These are phyloP conservation scores for Hirudo medicinalis DNA, from an alignment of 1,140 invertebrate genomes.

Conservation along the genomic window DNA sequence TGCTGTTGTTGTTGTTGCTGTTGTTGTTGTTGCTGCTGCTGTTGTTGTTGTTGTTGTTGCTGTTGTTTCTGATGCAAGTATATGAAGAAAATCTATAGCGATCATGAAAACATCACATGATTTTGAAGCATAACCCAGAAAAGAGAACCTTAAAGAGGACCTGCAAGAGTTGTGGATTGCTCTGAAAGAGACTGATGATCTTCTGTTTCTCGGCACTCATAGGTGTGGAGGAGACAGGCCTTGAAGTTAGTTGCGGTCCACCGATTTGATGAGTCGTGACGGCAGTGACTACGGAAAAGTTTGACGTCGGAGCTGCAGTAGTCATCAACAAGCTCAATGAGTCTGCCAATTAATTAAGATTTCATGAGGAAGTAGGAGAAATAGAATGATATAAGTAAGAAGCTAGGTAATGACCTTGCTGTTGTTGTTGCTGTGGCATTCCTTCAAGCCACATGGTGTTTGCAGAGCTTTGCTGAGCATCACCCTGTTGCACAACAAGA, in stretches of 20 bases:
- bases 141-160: conserved; percentile 41
- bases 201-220: conserved; percentile 23
- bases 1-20: conserved; percentile 41
- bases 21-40: conserved; percentile 32
- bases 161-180: conserved; percentile 29
- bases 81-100: no score
- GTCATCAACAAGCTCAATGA: conserved; percentile 24
- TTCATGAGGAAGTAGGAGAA: neutral
- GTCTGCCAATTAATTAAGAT: conserved; percentile 26
- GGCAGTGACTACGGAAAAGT: no score
- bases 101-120: conserved; percentile 29
- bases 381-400: conserved; percentile 24
- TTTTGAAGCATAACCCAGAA: conserved; percentile 26
- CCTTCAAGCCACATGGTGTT: conserved; percentile 28
- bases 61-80: conserved; percentile 37
- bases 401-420: conserved; percentile 43
- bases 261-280: no score
- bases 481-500: conserved; percentile 24
- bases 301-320: conserved; percentile 29
- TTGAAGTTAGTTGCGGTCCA: conserved; percentile 24
- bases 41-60: conserved; percentile 42
- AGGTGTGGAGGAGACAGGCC: conserved; percentile 24
- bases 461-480: conserved; percentile 42
- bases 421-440: conserved; percentile 40
- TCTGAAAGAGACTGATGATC: neutral